Conservation (phyloP, 2,797 vertebrate species). For the Pangasius larnaudii region DNA sequence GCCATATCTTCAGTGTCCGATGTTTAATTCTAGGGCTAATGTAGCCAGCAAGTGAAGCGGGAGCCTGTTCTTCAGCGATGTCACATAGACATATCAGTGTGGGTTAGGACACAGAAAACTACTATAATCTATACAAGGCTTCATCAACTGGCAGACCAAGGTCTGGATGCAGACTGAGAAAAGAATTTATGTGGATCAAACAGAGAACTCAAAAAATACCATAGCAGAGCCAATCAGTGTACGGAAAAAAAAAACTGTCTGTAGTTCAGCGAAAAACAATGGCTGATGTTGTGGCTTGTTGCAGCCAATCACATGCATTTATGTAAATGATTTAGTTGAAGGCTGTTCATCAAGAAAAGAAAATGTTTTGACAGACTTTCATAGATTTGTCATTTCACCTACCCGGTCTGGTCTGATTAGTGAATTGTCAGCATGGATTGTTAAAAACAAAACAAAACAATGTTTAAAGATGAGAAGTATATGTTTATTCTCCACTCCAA, state of each 20-base stretch:
- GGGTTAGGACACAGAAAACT: neutral
- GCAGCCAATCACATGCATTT: slow-evolving; percentile 1
- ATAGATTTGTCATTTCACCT: neutral
- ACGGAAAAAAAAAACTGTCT: neutral
- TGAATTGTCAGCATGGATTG: neutral
- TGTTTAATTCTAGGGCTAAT: neutral
- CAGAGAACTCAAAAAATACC: neutral
- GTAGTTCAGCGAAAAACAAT: neutral
- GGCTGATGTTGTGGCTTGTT: neutral
- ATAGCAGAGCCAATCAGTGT: neutral
- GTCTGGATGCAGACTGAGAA: neutral
- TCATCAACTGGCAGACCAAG: neutral
- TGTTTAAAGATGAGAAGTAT: neutral
- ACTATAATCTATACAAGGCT: neutral
- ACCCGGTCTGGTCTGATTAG: neutral
- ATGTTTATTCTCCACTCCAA: neutral
- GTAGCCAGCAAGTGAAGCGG: neutral
- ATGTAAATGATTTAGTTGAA: neutral
- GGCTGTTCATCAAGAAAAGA: neutral
- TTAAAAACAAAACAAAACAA: neutral
- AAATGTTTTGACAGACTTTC: neutral
- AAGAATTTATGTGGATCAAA: neutral
- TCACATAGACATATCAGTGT: too few relatives aligned
- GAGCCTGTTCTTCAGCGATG: neutral
- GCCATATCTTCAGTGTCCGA: neutral